Percentiles rank a stretch among this genome's conserved stretches.
Conservation (phyloP, 2,888 invertebrate species). For the Plagodis pulveraria region DNA sequence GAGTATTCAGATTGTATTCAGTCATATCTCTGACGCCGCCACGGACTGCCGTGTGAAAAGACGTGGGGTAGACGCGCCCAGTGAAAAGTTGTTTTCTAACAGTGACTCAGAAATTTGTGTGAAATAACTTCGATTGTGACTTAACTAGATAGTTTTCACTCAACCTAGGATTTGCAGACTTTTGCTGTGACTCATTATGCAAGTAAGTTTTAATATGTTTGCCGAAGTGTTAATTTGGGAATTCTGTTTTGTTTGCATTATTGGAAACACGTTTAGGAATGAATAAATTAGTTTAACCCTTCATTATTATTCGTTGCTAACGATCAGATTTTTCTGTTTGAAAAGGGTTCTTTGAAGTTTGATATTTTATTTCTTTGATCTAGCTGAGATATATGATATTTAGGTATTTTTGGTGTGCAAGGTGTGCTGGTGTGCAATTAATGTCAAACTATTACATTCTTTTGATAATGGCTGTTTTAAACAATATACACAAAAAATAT, state of each 20-base stretch:
- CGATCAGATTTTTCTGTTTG: no score
- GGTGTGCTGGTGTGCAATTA: no score
- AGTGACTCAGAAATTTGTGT: slow-evolving; percentile 6
- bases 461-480: no score
- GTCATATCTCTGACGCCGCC: slow-evolving; percentile 16
- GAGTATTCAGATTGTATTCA: slow-evolving; percentile 7
- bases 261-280: slow-evolving; percentile 2
- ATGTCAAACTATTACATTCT: no score
- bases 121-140: neutral
- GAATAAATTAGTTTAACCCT: neutral
- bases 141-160: neutral
- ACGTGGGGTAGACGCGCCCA: neutral
- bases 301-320: no score
- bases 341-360: no score
- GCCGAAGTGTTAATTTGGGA: neutral
- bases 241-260: neutral
- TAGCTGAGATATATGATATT: no score
- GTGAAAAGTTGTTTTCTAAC: slow-evolving; percentile 5
- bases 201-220: slow-evolving; percentile 13
- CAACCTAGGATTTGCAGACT: slow-evolving; percentile 4
- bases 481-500: no score
- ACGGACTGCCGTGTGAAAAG: slow-evolving; percentile 1
- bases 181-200: slow-evolving; percentile 12
- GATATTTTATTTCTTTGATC: no score
- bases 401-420: no score